phyloP scores from a whole-genome alignment of 2,888 invertebrate genomes.

The Pandemis heparana region DNA sequence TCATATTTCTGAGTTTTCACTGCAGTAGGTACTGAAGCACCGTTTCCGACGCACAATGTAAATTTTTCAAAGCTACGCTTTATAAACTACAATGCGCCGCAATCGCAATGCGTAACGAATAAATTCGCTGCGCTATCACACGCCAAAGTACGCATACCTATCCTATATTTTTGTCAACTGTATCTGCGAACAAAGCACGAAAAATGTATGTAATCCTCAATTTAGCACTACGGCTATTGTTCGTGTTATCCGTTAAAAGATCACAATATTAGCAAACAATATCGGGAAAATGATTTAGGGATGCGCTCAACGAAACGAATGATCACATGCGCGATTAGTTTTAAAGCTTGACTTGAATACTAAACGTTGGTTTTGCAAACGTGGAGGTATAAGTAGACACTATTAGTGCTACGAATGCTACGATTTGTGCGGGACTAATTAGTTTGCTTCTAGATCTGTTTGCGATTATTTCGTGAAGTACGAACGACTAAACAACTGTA shows the following conservation, averaged over 20 bases:
- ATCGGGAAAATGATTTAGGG: constrained; percentile 27
- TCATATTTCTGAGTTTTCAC: constrained; percentile 52
- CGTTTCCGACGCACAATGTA: constrained; percentile 52
- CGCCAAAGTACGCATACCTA: constrained; percentile 45
- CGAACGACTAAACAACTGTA: constrained; percentile 27
- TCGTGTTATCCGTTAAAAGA: constrained; percentile 24
- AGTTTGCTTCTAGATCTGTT: constrained; percentile 31
- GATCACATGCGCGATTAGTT: constrained; percentile 22
- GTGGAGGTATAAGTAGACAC: neutral
- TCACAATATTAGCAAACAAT: constrained; percentile 36
- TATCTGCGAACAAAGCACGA: constrained; percentile 6
- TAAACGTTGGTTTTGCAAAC: constrained; percentile 6
- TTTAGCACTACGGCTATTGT: constrained; percentile 28
- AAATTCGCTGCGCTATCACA: constrained; percentile 42
- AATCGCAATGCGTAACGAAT: constrained; percentile 42
- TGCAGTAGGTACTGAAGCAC: constrained; percentile 51
- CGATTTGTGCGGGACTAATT: constrained; percentile 25
- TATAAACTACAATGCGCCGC: constrained; percentile 42
- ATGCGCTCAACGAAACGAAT: constrained; percentile 16
- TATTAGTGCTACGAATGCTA: neutral
- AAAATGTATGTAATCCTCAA: constrained; percentile 21
- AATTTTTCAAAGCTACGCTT: constrained; percentile 52
- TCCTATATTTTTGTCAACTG: constrained; percentile 38
- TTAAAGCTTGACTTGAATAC: constrained; percentile 22
- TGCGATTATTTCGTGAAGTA: neutral